Evolutionary conservation across 2,888 invertebrate species (phyloP), one percentile per base, ranked within the genome.

Genomic region (Melanchra persicariae): DNA sequence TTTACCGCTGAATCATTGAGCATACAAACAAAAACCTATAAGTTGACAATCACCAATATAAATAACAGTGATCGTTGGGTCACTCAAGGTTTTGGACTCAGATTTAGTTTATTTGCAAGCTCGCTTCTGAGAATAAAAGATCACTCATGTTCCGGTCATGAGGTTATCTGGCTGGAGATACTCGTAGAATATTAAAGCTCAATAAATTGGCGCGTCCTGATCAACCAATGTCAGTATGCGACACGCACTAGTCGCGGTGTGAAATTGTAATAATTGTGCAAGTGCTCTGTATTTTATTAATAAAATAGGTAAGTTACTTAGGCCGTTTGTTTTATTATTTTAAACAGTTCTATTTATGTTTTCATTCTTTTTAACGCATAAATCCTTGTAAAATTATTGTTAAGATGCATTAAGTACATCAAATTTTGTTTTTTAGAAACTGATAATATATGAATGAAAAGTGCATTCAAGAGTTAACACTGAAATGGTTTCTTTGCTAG

Each of bases 151-250:
- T 24, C 90, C 88, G 85, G 91, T 84, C 91, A 86, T 84, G 82
- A 89, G 95, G 95, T 95, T 95, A 95, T 95, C 95, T 80, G 65
- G 63, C 63, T 45, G 70, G 81, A 84, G 92, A 93, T 93, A n/a
- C n/a, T n/a, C n/a, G n/a, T n/a, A 93, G 87, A 92, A 91, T 89
- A 90, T 89, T 91, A 89, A 92, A 92, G 85, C 89, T 89, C 88
- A 93, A 94, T 94, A 95, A 94, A 95, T 93, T 92, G 91, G 86
- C 90, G 84, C 74, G 88, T 77, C 82, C 78, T 69, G 86, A 76
- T 81, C 85, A 74, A 81, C 80, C 91, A 91, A 91, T 90, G 91
- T 91, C 94, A 95, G 94, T 95, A 81, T 77, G 82, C 81, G 84
- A 76, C 84, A 74, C 78, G 83, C 81, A 71, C 78, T 72, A 75